Evolutionary conservation across 2,888 invertebrate genomes (phyloP), one percentile per base, ranked within the genome.

Genomic region (Ametastegia equiseti): DNA sequence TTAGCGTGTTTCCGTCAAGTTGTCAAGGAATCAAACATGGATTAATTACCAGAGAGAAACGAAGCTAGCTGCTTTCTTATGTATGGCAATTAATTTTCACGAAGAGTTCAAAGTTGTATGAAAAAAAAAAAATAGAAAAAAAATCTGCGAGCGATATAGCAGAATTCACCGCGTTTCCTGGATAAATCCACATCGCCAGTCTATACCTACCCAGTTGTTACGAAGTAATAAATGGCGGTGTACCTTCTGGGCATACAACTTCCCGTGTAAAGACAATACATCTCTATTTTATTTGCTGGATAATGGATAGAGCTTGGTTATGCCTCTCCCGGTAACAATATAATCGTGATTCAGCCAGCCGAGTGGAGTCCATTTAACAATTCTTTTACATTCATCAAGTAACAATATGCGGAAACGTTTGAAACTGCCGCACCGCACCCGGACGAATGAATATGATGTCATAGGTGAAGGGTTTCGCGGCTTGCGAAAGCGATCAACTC

Each of bases 261-360:
- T 85, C 85, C 86, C 85, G 84, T 87, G 85, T 83, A 86, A 87
- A 87, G 87, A 87, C 87, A 89, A 88, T 87, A 89, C 88, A 86
- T 88, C 89, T 88, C 87, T 88, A 88, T 88, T 88, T 88, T 88
- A 88, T 88, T 87, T 87, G 81, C 79, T 75, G 63, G 71, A 71
- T 84, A 84, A 85, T 84, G 83, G 84, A 85, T 84, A 82, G 83
- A 84, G 84, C 84, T 42, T n/a, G 84, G 80, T 82, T 81, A 84
- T 82, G 81, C 82, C 82, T 82, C 75, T 73, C 80, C 73, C 80
- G 81, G 84, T 84, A 88, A 88, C 88, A 87, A 88, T 88, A 86
- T 88, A 88, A 88, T 88, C 86, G 86, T 86, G 87, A 86, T 88
- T 83, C 83, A 47, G 79, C 80, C 77, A 80, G 60, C 80, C 69